These are phyloP conservation scores for Pinctada fucata DNA, from an alignment of 2,888 invertebrate genomes.

Conservation along the genomic window DNA sequence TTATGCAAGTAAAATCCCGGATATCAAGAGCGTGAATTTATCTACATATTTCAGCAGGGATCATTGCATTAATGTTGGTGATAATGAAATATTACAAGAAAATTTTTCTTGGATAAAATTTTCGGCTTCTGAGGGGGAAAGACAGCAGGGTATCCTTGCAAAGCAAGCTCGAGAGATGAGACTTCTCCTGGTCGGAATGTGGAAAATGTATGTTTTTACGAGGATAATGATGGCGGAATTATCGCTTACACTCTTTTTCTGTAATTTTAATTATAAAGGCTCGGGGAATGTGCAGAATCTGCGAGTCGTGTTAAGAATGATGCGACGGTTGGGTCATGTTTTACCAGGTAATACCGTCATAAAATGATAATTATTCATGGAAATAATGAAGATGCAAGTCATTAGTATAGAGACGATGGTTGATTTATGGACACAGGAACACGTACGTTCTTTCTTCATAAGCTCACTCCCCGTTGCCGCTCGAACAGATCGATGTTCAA, in stretches of 20 bases:
- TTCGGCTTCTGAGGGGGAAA: too few species aligned
- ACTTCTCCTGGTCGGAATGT: not conserved
- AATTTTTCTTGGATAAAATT: too few species aligned
- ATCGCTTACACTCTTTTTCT: not conserved
- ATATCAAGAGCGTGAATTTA: too few species aligned
- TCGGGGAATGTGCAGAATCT: not conserved
- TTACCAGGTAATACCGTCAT: not conserved
- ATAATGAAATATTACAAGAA: too few species aligned
- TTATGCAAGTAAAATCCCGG: too few species aligned
- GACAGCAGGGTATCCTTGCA: too few species aligned
- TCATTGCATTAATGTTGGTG: too few species aligned
- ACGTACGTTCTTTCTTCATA: too few species aligned
- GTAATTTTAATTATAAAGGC: not conserved
- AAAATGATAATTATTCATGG: not conserved
- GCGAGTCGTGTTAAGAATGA: not conserved
- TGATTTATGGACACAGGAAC: not conserved
- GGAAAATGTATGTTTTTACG: not conserved
- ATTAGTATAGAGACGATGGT: not conserved
- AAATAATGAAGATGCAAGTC: not conserved
- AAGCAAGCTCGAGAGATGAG: too few species aligned
- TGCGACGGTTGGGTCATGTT: not conserved
- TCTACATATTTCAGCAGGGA: too few species aligned
- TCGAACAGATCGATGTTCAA: too few species aligned
- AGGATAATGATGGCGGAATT: not conserved
- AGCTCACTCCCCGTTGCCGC: too few species aligned